Base-by-base conservation (phyloP, 2,888 invertebrate species). In the Priocnemis perturbator region DNA sequence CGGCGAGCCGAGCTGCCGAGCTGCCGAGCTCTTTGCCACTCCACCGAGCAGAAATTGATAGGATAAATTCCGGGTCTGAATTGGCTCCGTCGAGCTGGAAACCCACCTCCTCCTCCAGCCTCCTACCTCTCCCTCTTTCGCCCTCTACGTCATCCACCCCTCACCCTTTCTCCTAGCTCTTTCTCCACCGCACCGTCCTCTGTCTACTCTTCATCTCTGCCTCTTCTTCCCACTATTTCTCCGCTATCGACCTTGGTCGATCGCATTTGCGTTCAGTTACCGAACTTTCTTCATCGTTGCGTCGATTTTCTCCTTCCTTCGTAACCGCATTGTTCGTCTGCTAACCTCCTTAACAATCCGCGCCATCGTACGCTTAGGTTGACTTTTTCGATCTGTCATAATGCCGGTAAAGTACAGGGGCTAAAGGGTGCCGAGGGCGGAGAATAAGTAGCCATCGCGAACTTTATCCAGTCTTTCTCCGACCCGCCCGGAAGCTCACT, bases 21-120 rank as follows among this genome's bases (percentile, higher is more conserved):
- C 90, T 90, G 83, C 85, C 85, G 86, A 88, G 90, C 91, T 91
- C 91, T 91, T 91, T 91, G 90, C 90, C 91, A 90, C 91, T 91
- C 91, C 91, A 91, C 90, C 91, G 91, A 90, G 91, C 91, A 91
- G 91, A 91, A 91, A 91, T 91, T 91, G 91, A 91, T 91, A 90
- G 91, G 91, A 91, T 91, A 91, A 91, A 91, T 91, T 91, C 91
- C 91, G 90, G 90, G 90, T 90, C 91, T 91, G 91, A 91, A 91
- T 91, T 91, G 91, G 91, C 90, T 90, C 89, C 91, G 90, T 87
- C 91, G 90, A 90, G 91, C 90, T 90, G 91, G 90, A 90, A 91
- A 90, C 86, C 87, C 86, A 84, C 84, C 84, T 83, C 79, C 79
- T 81, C 78, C 77, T 60, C 67, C 50, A 15, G 60, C 69, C 52